Evolutionary conservation across 2,888 invertebrate species (phyloP).

Genomic region (Perizoma flavofasciatum): DNA sequence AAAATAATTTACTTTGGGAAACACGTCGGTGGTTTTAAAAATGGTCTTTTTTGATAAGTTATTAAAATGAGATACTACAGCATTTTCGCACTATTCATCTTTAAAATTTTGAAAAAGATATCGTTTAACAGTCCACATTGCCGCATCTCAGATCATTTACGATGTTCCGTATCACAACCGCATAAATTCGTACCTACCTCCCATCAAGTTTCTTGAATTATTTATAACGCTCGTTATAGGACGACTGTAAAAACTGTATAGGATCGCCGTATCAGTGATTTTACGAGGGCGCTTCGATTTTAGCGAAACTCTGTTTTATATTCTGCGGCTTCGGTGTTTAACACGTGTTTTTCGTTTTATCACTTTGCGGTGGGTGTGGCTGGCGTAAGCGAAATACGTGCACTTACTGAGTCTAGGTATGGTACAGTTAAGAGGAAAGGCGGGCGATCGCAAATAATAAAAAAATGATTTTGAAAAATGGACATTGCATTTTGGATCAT

Average conservation of each 20-base stretch:
- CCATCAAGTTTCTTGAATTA: constrained; percentile 43
- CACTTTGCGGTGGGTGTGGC: constrained; percentile 12
- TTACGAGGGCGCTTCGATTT: constrained; percentile 39
- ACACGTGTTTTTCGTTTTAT: constrained; percentile 35
- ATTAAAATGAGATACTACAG: no score
- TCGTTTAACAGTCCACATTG: not conserved
- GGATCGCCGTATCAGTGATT: constrained; percentile 42
- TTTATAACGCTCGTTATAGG: constrained; percentile 40
- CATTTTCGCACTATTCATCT: no score
- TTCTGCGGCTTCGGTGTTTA: constrained; percentile 24
- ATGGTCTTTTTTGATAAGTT: no score
- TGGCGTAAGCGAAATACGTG: constrained; percentile 4
- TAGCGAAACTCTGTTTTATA: constrained; percentile 17
- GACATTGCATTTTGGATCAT: no score
- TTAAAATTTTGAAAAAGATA: no score
- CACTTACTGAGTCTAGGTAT: not conserved
- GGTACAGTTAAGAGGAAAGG: no score
- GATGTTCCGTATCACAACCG: constrained; percentile 21
- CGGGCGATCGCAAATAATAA: no score
- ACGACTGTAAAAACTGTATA: constrained; percentile 44
- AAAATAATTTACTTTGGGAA: no score
- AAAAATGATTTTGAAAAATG: no score
- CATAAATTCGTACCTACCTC: constrained; percentile 29
- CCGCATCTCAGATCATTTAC: constrained; percentile 17
- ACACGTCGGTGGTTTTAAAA: no score